Conservation (phyloP, 1,140 invertebrate genomes). For the Monomorium pharaonis region DNA sequence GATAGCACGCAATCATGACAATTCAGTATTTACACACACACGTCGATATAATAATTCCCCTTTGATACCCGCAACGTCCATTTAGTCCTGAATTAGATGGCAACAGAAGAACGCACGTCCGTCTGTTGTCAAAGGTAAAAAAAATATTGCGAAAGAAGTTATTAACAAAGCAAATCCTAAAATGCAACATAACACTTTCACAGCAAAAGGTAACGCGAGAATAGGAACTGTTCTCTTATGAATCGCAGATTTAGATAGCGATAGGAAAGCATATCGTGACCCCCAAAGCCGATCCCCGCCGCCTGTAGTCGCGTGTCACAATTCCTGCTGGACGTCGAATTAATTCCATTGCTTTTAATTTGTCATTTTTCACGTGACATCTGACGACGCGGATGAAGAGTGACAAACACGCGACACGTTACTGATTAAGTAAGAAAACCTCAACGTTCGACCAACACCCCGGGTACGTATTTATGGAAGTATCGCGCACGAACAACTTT, state of each 20-base stretch:
- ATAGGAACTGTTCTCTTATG: not conserved
- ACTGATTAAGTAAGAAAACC: constrained; percentile 46
- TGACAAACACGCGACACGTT: constrained; percentile 36
- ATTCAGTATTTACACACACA: not conserved
- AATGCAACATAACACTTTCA: not conserved
- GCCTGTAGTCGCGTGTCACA: constrained; percentile 13
- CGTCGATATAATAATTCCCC: not conserved
- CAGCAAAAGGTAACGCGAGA: not conserved
- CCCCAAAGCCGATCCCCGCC: not conserved
- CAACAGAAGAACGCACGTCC: too few species aligned
- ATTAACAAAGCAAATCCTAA: not conserved
- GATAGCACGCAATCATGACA: constrained; percentile 13
- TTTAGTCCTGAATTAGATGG: not conserved
- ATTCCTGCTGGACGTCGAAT: constrained; percentile 16
- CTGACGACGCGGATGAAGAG: constrained; percentile 8
- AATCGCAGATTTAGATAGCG: constrained; percentile 13
- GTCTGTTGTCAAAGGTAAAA: not conserved
- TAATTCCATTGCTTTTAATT: constrained; percentile 59
- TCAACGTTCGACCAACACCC: constrained; percentile 9
- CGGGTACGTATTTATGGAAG: not conserved
- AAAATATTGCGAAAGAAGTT: not conserved
- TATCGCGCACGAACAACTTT: constrained; percentile 22
- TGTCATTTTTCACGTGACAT: constrained; percentile 50
- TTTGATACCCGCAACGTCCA: not conserved
- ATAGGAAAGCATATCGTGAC: constrained; percentile 28